Evolutionary conservation across 2,888 invertebrate species (phyloP).

Genomic region (Rambutsinella grinnellia): DNA sequence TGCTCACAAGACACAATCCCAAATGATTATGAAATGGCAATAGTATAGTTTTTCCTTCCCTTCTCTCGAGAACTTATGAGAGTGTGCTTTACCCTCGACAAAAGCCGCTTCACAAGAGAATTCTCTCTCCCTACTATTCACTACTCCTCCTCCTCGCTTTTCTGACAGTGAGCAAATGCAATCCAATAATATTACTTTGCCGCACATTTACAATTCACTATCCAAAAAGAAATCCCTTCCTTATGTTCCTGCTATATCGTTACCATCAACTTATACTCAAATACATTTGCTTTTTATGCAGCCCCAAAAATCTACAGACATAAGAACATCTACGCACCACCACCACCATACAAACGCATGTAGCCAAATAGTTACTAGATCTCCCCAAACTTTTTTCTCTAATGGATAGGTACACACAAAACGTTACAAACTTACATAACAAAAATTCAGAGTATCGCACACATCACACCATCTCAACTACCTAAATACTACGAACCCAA

Average conservation of each 20-base stretch:
- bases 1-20: neutral
- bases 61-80: neutral
- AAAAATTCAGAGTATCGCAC: neutral
- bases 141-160: slow-evolving; percentile 2
- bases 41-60: neutral
- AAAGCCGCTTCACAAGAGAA: slow-evolving; percentile 26
- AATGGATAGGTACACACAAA: too few species aligned
- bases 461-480: neutral
- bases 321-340: neutral
- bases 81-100: neutral
- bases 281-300: neutral
- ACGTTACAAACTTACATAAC: too few species aligned
- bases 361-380: too few species aligned
- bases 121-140: slow-evolving; percentile 23
- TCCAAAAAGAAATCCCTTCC: neutral
- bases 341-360: neutral
- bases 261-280: neutral
- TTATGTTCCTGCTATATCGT: neutral
- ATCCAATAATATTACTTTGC: slow-evolving; percentile 12
- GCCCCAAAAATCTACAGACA: neutral
- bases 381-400: too few species aligned
- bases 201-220: neutral
- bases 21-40: neutral
- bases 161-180: slow-evolving; percentile 26
- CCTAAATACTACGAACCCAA: neutral